Evolutionary conservation across 2,888 invertebrate species (phyloP), one percentile per base, ranked within the genome.

Genomic region (Rhorus exstirpatorius): DNA sequence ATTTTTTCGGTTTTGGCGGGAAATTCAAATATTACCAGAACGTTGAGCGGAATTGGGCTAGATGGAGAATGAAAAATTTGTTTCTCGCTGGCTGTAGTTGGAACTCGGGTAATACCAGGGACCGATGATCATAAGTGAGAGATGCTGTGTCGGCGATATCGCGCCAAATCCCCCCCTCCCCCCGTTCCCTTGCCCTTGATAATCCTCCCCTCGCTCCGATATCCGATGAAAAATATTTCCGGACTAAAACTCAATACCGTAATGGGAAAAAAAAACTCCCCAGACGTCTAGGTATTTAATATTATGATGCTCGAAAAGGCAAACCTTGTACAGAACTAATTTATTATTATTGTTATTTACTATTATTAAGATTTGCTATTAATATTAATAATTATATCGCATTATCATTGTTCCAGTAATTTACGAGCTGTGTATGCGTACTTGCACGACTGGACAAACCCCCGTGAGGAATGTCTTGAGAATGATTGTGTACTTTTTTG

Each of bases 301-400:
- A 90, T 90, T 90, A 89, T 88, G 85, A 87, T 88, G 90, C 90
- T 90, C 90, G 89, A 91, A 88, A 6, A n/a, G n/a, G 90, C 90
- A 90, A 83, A 87, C 89, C 89, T 88, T 93, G 93, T 93, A 93
- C 92, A 92, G 91, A 93, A 92, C 91, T 93, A 91, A 93, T 93
- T 93, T 92, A 92, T 92, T 92, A 92, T 92, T 90, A 90, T 91
- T 92, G 91, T 92, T 92, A 91, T 91, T 90, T 91, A 91, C 91
- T 89, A 89, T 88, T 90, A 89, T 87, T 89, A 87, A 83, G 84
- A 86, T n/a, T 86, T 88, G 86, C 87, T 90, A 89, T 88, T 89
- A 81, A 84, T 84, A 81, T 79, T 82, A 87, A 87, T 89, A 89
- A 89, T 88, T 85, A 87, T 88, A 86, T 88, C 88, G 88, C 88